These are phyloP conservation scores for Leucopsar rothschildi DNA, from an alignment of 2,113 vertebrate species.

Conservation along the genomic window DNA sequence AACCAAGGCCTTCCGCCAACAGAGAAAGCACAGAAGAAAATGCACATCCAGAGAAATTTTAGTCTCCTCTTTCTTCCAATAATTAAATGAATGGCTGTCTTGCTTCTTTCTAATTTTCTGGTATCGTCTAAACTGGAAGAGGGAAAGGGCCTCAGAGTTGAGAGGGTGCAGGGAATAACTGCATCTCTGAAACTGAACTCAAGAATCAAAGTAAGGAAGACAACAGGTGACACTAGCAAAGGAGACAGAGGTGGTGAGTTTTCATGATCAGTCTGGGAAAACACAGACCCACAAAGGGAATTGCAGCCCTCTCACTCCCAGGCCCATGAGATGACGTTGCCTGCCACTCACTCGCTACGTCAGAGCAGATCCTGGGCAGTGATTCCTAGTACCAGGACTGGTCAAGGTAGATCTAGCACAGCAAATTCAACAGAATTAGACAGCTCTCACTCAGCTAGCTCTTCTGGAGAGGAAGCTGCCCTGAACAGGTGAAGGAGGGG, in stretches of 20 bases:
- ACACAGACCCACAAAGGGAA: neutral
- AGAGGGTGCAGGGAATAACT: neutral
- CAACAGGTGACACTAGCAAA: neutral
- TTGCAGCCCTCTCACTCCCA: neutral
- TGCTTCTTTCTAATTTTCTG: neutral
- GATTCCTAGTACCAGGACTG: too few relatives aligned
- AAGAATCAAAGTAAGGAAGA: neutral
- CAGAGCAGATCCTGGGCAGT: too few relatives aligned
- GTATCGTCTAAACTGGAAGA: neutral
- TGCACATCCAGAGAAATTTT: neutral
- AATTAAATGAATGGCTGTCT: neutral
- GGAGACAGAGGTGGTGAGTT: neutral
- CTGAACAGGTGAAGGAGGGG: too few relatives aligned
- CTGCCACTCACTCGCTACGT: too few relatives aligned
- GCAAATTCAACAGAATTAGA: too few relatives aligned
- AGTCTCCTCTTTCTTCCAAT: neutral
- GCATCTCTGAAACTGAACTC: neutral
- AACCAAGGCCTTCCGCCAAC: neutral
- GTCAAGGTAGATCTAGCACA: too few relatives aligned
- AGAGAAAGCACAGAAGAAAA: neutral
- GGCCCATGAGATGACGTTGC: too few relatives aligned
- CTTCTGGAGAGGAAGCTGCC: too few relatives aligned
- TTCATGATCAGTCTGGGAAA: neutral
- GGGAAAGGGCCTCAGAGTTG: neutral
- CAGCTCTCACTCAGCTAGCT: too few relatives aligned